A percentile compares a stretch with the other conserved stretches of the same genome.
phyloP scores from a whole-genome alignment of 1,140 invertebrate species.

The Calephelis virginiensis region DNA sequence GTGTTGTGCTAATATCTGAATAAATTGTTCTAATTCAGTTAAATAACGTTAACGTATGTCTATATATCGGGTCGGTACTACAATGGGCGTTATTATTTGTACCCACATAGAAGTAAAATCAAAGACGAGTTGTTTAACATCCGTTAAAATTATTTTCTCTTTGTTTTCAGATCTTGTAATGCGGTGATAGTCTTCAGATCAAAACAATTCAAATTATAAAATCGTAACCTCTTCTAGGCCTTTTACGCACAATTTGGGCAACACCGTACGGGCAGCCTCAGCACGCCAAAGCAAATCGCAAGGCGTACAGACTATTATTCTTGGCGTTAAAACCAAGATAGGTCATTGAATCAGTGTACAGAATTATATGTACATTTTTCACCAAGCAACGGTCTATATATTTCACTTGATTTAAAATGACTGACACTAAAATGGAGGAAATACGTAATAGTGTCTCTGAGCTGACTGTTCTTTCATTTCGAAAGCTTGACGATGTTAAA shows the following conservation, averaged over 20 bases:
- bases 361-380: conserved; percentile 32
- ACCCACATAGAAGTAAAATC: too few species aligned
- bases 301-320: conserved; percentile 38
- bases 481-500: conserved; percentile 61
- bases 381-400: conserved; percentile 4
- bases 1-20: too few species aligned
- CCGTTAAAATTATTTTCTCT: conserved; percentile 19
- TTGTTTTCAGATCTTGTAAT: conserved; percentile 71
- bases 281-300: conserved; percentile 31
- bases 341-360: conserved; percentile 48
- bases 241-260: conserved; percentile 30
- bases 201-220: conserved; percentile 42
- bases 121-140: neutral
- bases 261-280: conserved; percentile 55
- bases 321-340: conserved; percentile 44
- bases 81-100: too few species aligned
- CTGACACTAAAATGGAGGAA: conserved; percentile 34
- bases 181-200: conserved; percentile 63
- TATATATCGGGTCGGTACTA: too few species aligned
- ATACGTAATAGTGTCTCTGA: conserved; percentile 46
- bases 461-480: conserved; percentile 56
- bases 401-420: conserved; percentile 25
- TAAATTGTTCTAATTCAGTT: too few species aligned
- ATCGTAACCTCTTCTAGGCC: conserved; percentile 33
- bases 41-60: too few species aligned